phyloP scores from a whole-genome alignment of 2,888 invertebrate species.

The Pristionchus exspectatus region DNA sequence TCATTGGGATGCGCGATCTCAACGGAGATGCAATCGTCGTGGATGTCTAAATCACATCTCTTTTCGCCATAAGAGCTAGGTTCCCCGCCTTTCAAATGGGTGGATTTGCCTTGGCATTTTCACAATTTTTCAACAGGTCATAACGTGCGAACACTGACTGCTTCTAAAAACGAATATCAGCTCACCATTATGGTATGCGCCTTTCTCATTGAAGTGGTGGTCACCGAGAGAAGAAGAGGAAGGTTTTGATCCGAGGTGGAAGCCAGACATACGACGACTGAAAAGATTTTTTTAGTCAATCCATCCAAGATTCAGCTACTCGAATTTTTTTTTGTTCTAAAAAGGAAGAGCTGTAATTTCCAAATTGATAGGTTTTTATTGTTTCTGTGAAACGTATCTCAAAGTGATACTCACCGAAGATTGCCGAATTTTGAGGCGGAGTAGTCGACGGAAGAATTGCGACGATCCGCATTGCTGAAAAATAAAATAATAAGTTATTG shows the following conservation, averaged over 20 bases:
- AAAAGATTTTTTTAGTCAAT: background rate
- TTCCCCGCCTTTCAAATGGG: too few relatives aligned
- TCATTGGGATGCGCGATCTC: conserved; percentile 28
- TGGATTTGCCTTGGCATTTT: too few relatives aligned
- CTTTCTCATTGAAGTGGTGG: conserved; percentile 6
- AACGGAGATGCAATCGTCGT: conserved; percentile 26
- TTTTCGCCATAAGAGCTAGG: background rate
- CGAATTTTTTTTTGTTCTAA: too few relatives aligned
- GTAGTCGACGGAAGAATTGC: conserved; percentile 22
- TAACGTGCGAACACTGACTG: too few relatives aligned
- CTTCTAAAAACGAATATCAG: too few relatives aligned
- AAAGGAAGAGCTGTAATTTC: background rate
- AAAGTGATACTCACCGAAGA: background rate
- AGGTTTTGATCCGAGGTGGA: conserved; percentile 40
- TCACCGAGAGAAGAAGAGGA: conserved; percentile 44
- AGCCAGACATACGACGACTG: conserved; percentile 15
- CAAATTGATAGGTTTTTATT: background rate
- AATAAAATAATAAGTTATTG: background rate
- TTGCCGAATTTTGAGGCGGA: conserved; percentile 2
- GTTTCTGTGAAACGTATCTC: background rate
- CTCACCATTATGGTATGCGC: conserved; percentile 28
- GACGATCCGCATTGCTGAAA: background rate
- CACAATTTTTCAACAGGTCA: too few relatives aligned
- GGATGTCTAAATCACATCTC: background rate
- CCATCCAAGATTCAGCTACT: too few relatives aligned